Conservation (phyloP, 2,797 vertebrate genomes). For the Pipistrellus nathusii region DNA sequence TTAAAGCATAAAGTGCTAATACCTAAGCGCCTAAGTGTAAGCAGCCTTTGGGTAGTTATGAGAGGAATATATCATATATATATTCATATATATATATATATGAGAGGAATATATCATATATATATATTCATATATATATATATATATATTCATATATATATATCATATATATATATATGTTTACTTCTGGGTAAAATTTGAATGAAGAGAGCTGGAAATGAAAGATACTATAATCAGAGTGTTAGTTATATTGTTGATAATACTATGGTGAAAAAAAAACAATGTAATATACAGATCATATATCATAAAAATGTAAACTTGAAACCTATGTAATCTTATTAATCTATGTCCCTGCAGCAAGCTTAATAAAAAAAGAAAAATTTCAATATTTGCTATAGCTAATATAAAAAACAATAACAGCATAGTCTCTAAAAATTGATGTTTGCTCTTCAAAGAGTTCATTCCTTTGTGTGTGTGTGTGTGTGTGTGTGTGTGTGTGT, state of each 20-base stretch:
- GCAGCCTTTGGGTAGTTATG: not conserved
- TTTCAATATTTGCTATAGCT: not conserved
- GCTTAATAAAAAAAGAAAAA: not conserved
- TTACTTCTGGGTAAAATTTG: not conserved
- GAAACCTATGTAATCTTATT: not conserved
- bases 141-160: too few species aligned
- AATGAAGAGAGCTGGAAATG: not conserved
- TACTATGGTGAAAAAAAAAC: not conserved
- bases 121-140: not conserved
- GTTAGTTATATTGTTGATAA: not conserved
- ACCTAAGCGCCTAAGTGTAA: not conserved
- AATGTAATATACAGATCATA: not conserved
- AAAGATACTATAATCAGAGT: not conserved
- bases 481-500: not conserved
- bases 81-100: too few species aligned
- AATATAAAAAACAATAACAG: not conserved
- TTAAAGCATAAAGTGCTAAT: not conserved
- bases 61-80: not conserved
- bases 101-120: not conserved
- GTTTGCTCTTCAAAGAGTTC: not conserved
- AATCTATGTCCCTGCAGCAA: not conserved
- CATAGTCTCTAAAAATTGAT: not conserved
- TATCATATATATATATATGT: too few species aligned
- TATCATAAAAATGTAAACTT: not conserved
- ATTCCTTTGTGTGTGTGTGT: not conserved